Percentiles rank a stretch among this genome's conserved stretches.
Conservation (phyloP, 2,888 invertebrate species). For the Terebella lapidaria region DNA sequence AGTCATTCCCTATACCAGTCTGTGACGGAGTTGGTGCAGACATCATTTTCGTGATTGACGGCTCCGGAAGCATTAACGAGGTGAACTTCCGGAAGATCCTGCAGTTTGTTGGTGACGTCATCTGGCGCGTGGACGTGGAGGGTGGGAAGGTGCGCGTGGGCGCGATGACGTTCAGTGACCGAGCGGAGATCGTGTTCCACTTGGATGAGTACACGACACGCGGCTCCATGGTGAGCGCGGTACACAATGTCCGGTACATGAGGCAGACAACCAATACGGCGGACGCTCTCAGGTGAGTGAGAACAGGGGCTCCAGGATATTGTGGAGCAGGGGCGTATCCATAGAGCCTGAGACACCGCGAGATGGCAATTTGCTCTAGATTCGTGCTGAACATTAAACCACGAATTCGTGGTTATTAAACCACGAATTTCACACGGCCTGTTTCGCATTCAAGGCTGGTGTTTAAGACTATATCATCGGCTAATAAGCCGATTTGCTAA, state of each 20-base stretch:
- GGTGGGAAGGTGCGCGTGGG: neutral
- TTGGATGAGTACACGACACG: constrained; percentile 29
- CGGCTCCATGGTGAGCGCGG: neutral
- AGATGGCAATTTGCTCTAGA: no score
- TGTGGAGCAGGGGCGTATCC: no score
- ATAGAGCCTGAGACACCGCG: no score
- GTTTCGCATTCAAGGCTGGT: no score
- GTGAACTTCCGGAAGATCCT: constrained; percentile 2
- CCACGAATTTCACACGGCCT: no score
- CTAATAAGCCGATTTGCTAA: no score
- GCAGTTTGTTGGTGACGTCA: neutral
- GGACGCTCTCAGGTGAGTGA: constrained; percentile 2
- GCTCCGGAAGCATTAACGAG: constrained; percentile 2
- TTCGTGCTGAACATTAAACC: no score
- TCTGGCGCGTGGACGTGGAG: neutral
- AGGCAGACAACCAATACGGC: constrained; percentile 6
- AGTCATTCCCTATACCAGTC: neutral
- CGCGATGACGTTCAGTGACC: constrained; percentile 12
- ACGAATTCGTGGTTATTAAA: no score
- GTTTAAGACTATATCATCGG: no score
- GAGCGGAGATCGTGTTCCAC: constrained; percentile 35
- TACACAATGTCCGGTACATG: neutral
- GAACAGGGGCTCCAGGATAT: no score
- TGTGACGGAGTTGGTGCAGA: neutral
- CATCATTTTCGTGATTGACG: constrained; percentile 4